Evolutionary conservation across 1,140 invertebrate genomes (phyloP), one percentile per base, ranked within the genome.

Genomic region (Euschistus heros): DNA sequence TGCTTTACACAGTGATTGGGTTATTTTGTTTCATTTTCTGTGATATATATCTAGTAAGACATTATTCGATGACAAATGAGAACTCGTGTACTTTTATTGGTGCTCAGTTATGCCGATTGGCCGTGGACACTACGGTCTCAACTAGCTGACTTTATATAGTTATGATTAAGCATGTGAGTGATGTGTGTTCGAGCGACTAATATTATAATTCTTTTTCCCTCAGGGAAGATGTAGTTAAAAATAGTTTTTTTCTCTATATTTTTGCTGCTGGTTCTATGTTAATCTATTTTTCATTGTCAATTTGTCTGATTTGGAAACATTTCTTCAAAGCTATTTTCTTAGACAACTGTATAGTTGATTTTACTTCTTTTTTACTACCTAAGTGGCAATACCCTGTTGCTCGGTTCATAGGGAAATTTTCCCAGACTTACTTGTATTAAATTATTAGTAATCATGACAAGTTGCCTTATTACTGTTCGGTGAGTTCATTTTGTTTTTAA

Each of bases 381-480:
- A 63, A 59, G 42, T 55, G 62, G 44, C 62, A 63, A 65, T 60
- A 37, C 20, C 64, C 63, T 69, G 68, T 68, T 66, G 57, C 62
- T 57, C 62, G 54, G 65, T 65, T 65, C 14, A 33, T 59, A 42
- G 44, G 63, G 64, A 52, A 65, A 42, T 59, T 22, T 69, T 69
- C 60, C 55, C 66, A 57, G 37, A 61, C 46, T 27, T 44, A 66
- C 47, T 65, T 68, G 67, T 67, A 64, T 70, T 62, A 68, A 26
- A 70, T 67, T 67, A 70, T 68, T 66, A 68, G 63, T 65, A 67
- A 66, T 66, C 54, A 59, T 67, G 66, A 69, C 65, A 66, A 69
- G 71, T 69, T 72, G 71, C 71, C 71, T 72, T 72, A 72, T 70
- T 66, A 70, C 67, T 70, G 67, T 70, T 71, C n/a, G 70, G 70